phyloP scores from a whole-genome alignment of 2,113 vertebrate species.

The Anhinga rufa region DNA sequence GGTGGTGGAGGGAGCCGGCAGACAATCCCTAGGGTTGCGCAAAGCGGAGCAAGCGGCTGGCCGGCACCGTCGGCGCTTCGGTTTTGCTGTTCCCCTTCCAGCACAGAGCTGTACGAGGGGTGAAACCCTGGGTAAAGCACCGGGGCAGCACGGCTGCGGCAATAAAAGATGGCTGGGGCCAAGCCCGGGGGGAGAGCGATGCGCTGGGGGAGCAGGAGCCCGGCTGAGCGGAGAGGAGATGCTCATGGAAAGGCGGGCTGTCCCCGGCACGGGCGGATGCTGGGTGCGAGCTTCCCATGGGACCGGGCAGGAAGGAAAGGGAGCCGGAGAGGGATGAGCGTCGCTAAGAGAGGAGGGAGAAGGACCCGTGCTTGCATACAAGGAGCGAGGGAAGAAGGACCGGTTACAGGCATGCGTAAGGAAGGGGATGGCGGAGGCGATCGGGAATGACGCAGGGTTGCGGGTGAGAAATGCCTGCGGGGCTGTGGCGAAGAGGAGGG shows the following conservation, averaged over 20 bases:
- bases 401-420: accelerated
- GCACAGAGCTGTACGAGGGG: background rate
- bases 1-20: accelerated
- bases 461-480: background rate
- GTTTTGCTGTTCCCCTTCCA: background rate
- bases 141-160: accelerated
- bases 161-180: background rate
- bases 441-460: accelerated
- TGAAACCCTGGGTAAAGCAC: accelerated
- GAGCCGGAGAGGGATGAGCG: background rate
- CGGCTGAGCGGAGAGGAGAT: background rate
- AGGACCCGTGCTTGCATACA: accelerated
- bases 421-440: background rate
- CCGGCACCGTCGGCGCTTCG: accelerated
- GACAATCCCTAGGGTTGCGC: accelerated
- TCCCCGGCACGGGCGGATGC: background rate
- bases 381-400: background rate
- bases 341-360: background rate
- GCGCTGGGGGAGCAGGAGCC: background rate
- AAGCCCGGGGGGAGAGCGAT: accelerated
- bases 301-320: background rate
- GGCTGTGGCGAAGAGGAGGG: background rate
- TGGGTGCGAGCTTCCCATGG: accelerated
- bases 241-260: background rate
- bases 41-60: accelerated